Evolutionary conservation across 1,140 invertebrate genomes (phyloP).

Genomic region (Agraylea sexmaculata): DNA sequence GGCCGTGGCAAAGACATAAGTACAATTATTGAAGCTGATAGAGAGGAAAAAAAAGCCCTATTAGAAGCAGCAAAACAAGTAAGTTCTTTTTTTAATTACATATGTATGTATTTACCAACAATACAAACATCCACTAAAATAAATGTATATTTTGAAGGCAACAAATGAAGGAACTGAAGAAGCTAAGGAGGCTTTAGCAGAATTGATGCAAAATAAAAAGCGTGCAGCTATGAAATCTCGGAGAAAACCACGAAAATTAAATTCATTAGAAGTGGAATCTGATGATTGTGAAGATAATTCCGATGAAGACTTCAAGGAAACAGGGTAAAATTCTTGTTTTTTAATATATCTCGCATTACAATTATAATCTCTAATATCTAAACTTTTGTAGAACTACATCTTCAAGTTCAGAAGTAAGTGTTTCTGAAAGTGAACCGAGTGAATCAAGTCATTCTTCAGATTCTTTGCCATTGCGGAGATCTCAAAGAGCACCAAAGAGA

Average conservation of each 20-base stretch:
- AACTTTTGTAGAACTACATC: not conserved
- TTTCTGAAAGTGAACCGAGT: conserved; percentile 24
- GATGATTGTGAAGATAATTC: conserved; percentile 66
- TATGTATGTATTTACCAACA: not conserved
- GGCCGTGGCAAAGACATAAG: conserved; percentile 81
- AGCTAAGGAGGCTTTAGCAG: conserved; percentile 40
- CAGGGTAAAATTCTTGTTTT: conserved; percentile 25
- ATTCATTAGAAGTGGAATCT: conserved; percentile 68
- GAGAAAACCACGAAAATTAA: conserved; percentile 63
- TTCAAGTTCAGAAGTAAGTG: conserved; percentile 23
- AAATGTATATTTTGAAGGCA: not conserved
- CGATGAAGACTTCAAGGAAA: conserved; percentile 74
- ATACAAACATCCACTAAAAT: not conserved
- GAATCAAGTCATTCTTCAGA: conserved; percentile 29
- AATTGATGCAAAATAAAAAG: conserved; percentile 30
- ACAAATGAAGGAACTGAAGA: conserved; percentile 28
- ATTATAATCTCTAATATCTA: not conserved
- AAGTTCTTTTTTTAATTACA: conserved; percentile 5
- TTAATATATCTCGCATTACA: conserved; percentile 1
- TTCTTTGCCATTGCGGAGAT: conserved; percentile 29
- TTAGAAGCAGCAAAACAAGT: conserved; percentile 37
- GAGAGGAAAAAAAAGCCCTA: conserved; percentile 49
- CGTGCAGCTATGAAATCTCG: conserved; percentile 34
- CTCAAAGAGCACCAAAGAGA: conserved; percentile 24
- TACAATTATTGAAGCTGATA: conserved; percentile 74